Conservation (phyloP, 2,113 vertebrate genomes). For the Albula glossodonta region DNA sequence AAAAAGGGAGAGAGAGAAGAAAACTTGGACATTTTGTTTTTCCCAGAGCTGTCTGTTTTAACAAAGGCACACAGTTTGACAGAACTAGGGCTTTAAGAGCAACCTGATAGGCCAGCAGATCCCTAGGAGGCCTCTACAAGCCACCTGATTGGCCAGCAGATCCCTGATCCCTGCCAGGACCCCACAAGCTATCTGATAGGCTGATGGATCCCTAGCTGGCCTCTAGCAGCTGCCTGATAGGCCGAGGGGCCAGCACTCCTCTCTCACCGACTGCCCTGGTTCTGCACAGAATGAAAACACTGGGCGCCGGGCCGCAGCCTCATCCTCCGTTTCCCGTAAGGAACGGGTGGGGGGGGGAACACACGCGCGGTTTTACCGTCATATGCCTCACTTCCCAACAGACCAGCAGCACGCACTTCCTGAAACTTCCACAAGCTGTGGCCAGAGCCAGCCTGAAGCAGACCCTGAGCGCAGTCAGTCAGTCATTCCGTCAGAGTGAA, state of each 20-base stretch:
- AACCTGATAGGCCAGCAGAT: too few species aligned
- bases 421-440: slow-evolving; percentile 55
- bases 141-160: too few species aligned
- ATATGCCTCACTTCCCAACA: slow-evolving; percentile 66
- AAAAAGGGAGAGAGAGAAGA: not conserved
- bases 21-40: slow-evolving; percentile 35
- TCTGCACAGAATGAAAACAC: not conserved
- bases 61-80: slow-evolving; percentile 25
- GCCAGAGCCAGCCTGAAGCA: slow-evolving; percentile 45
- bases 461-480: not conserved
- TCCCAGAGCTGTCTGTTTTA: not conserved
- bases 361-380: slow-evolving; percentile 37
- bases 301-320: slow-evolving; percentile 8
- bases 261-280: not conserved
- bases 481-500: too few species aligned
- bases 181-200: too few species aligned
- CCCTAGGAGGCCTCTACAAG: too few species aligned
- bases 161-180: too few species aligned
- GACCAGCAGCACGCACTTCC: slow-evolving; percentile 56
- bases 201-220: slow-evolving; percentile 1
- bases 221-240: slow-evolving; percentile 1
- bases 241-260: not conserved
- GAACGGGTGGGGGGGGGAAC: slow-evolving; percentile 24
- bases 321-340: slow-evolving; percentile 57
- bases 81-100: not conserved